A percentile compares a stretch with the other conserved stretches of the same genome.
These are phyloP conservation scores for Zaprionus kolodkinae DNA, from an alignment of 1,140 invertebrate genomes.

Conservation along the genomic window DNA sequence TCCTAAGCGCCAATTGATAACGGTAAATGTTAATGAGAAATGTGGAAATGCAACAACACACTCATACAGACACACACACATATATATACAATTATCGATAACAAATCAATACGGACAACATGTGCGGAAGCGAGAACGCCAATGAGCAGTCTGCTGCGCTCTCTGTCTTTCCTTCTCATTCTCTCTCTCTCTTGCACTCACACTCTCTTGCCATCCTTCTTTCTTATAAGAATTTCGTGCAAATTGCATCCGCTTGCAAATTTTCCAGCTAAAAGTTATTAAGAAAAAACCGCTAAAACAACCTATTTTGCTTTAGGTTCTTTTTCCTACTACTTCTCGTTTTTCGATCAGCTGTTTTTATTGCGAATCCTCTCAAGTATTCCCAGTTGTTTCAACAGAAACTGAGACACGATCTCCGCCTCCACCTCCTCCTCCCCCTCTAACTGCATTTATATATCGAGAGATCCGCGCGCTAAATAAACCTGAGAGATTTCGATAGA, in stretches of 20 bases:
- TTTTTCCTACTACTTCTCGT: neutral
- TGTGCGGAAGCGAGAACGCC: neutral
- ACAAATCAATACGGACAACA: constrained; percentile 42
- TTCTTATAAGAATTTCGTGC: constrained; percentile 27
- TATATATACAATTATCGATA: constrained; percentile 17
- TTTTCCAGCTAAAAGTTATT: constrained; percentile 20
- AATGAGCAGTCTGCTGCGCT: neutral
- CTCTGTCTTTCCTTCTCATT: neutral
- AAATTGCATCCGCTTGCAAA: constrained; percentile 28
- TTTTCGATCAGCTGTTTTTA: constrained; percentile 55
- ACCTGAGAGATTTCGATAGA: neutral
- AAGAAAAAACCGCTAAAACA: constrained; percentile 4
- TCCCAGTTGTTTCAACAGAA: constrained; percentile 22
- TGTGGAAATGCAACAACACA: constrained; percentile 45
- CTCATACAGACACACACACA: constrained; percentile 16
- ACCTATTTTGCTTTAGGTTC: neutral
- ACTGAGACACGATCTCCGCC: constrained; percentile 18
- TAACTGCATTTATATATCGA: neutral
- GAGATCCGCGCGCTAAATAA: constrained; percentile 8
- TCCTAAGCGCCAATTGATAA: constrained; percentile 34
- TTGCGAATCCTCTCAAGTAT: neutral
- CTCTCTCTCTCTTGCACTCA: neutral
- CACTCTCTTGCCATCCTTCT: neutral
- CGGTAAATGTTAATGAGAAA: constrained; percentile 42
- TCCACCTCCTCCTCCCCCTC: too few relatives aligned